Evolutionary conservation across 92 coral and sea anemone genomes (phyloP), one percentile per base, ranked within the genome.

Genomic region (Phenganax subtilis): DNA sequence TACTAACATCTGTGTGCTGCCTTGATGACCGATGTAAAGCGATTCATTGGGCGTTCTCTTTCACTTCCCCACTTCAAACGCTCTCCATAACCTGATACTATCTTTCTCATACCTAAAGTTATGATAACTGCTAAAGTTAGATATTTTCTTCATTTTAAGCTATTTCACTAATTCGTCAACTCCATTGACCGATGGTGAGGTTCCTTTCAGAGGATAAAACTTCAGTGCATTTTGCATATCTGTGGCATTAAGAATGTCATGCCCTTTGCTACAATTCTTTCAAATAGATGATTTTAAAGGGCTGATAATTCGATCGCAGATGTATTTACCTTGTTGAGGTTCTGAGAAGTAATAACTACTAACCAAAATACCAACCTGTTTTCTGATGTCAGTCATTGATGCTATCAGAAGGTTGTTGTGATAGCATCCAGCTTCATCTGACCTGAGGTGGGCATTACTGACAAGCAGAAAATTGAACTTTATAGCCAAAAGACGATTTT

Each of bases 201-300:
- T 87, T 2, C 89, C 89, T 58, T 85, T 84, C 8, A 89, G 89
- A 9, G 90, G 87, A 29, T 87, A 61, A 15, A 65, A 84, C 8
- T 29, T 54, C 12, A 89, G 71, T 8, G 92, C 92, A 15, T 66
- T 70, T 8, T 66, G 57, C 92, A 89, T 87, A 70, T 89, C 89
- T 0, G 17, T 55, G 6, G 88, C 92, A 58, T 57, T 57, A 51
- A 74, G 51, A 12, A 86, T 64, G 84, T 89, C 85, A 55, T 89
- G 80, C 1, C 92, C 92, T 81, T 89, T 88, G 51, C 84, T n/a
- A 25, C 82, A 77, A 51, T 77, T 58, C 11, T 57, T 57, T 0
- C 70, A 20, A 10, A 77, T 30, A 10, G 71, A 27, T 9, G 55
- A 27, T 59, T 77, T 77, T 1, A 77, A 47, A 16, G 82, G 82